Evolutionary conservation across 2,113 vertebrate species (phyloP).

Genomic region (Mesembrinibis cayennensis): DNA sequence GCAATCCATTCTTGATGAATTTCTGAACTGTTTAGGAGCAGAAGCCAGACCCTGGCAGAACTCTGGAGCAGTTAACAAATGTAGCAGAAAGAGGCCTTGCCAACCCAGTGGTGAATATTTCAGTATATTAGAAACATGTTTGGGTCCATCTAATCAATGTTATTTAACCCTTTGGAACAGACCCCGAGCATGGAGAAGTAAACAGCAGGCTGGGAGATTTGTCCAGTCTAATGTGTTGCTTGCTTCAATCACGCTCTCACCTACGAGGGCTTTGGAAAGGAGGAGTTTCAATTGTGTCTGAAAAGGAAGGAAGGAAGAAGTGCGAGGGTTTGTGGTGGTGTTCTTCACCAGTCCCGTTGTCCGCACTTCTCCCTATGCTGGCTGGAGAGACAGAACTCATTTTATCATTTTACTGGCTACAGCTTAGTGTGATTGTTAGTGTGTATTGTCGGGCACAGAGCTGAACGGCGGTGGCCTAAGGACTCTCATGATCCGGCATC

Average conservation of each 20-base stretch:
- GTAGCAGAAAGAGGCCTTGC: neutral
- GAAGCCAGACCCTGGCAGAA: neutral
- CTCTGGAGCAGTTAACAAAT: neutral
- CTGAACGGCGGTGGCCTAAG: neutral
- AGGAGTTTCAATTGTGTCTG: neutral
- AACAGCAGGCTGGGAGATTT: neutral
- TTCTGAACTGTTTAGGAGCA: neutral
- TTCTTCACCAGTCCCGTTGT: neutral
- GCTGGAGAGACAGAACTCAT: neutral
- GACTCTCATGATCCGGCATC: neutral
- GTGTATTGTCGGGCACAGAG: neutral
- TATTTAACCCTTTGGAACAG: neutral
- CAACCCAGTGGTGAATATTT: neutral
- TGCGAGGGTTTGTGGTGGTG: neutral
- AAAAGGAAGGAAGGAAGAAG: neutral
- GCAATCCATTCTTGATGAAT: neutral
- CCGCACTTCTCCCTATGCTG: neutral
- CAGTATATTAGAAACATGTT: neutral
- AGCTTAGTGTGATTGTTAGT: neutral
- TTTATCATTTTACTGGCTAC: neutral
- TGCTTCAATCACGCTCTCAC: neutral
- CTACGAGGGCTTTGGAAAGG: neutral
- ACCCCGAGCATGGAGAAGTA: neutral
- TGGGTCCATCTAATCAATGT: neutral
- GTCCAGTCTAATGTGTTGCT: neutral